A percentile compares a stretch with the other conserved stretches of the same genome.
Conservation (phyloP, 1,140 invertebrate genomes). For the Drosophila eugracilis region DNA sequence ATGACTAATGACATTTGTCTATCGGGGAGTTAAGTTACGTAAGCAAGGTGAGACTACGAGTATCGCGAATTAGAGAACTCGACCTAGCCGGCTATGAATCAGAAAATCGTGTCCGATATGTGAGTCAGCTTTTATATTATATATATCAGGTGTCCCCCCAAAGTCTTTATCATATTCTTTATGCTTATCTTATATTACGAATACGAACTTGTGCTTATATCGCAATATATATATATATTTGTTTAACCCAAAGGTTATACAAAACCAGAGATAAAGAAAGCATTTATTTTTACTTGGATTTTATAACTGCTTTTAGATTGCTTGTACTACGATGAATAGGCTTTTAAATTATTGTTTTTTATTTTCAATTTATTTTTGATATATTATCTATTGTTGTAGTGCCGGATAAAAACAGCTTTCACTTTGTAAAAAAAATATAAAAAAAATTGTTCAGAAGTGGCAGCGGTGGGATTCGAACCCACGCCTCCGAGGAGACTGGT, state of each 20-base stretch:
- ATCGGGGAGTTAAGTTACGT: slow-evolving; percentile 24
- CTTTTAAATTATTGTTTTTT: neutral
- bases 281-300: neutral
- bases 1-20: slow-evolving; percentile 56
- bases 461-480: slow-evolving; percentile 99
- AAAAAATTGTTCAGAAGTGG: slow-evolving; percentile 84
- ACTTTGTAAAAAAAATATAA: neutral
- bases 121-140: slow-evolving; percentile 29
- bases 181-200: slow-evolving; percentile 4
- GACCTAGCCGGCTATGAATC: slow-evolving; percentile 43
- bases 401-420: neutral
- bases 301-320: too few species aligned
- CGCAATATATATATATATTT: neutral
- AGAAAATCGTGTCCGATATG: slow-evolving; percentile 42
- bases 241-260: neutral
- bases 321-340: neutral
- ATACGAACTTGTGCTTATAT: neutral
- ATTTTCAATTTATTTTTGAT: neutral
- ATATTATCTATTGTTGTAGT: too few species aligned
- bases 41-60: slow-evolving; percentile 38
- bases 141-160: slow-evolving; percentile 14
- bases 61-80: slow-evolving; percentile 36
- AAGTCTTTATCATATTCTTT: neutral
- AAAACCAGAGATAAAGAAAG: neutral
- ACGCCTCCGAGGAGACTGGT: slow-evolving; percentile 99